Base-by-base conservation (phyloP, 2,797 vertebrate species). In the Poeciliopsis presidionis region DNA sequence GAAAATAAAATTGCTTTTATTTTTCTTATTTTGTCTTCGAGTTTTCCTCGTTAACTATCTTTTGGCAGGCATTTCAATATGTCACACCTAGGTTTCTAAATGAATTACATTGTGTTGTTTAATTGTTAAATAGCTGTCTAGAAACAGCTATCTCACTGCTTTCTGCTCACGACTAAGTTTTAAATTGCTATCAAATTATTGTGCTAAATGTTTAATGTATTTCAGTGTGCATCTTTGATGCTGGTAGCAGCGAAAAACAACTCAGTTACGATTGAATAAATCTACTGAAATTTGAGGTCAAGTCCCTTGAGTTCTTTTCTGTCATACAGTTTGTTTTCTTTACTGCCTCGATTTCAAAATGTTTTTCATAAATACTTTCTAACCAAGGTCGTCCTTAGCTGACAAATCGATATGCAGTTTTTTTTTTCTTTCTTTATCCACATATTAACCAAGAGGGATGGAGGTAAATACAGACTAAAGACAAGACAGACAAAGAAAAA, bases 361-460 rank as follows among this genome's bases (percentile, higher is more conserved):
- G 8, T 25, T 67, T 67, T 67, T 8, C 36, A 41, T 67, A 41
- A 22, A 67, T 67, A 36, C 20, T 67, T 67, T 67, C 20, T 67
- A 22, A 41, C 2, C 74, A 49, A 77, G 45, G 49, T 81, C 33
- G 73, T 87, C 72, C 3, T 73, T 75, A 86, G 76, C 74, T 76
- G 86, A 78, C 76, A 79, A 80, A 90, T 84, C 81, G 75, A 92
- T 88, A 80, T 6, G 2, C 73, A 18, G 16, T 61, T 63, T 30
- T 20, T 65, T 65, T 39, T 39, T 39, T 39, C 4, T 36, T 36
- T 63, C 30, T 65, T 39, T 13, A 69, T 69, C 65, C 25, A 43
- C 25, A 43, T 43, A 16, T 69, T 43, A 8, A 69, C 28, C 57
- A 18, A 69, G 51, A 55, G n/a, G 39, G 28, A 82, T 30, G 16